These are phyloP conservation scores for Globodera rostochiensis DNA, from an alignment of 1,140 invertebrate genomes.

Conservation along the genomic window DNA sequence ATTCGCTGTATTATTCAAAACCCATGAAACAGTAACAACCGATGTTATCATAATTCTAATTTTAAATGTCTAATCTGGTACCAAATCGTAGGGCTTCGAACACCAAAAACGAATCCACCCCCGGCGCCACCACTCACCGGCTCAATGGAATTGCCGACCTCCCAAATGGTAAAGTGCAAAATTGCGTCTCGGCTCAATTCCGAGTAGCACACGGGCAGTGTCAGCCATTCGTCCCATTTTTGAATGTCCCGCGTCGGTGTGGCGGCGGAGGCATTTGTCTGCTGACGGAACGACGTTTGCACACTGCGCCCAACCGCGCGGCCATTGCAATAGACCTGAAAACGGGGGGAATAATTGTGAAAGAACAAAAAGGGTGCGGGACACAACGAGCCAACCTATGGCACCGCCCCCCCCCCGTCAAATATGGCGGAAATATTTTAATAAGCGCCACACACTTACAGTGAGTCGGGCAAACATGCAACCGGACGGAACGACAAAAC, in stretches of 20 bases:
- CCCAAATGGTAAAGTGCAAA: slow-evolving; percentile 88
- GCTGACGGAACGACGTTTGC: slow-evolving; percentile 79
- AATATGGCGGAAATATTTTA: too few species aligned
- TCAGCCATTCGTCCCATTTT: slow-evolving; percentile 97
- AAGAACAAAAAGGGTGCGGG: background rate
- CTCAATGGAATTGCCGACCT: slow-evolving; percentile 81
- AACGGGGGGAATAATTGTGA: slow-evolving; percentile 71
- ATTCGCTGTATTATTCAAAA: too few species aligned
- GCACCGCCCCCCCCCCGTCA: too few species aligned
- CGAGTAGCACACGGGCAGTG: slow-evolving; percentile 84
- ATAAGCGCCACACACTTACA: slow-evolving; percentile 19
- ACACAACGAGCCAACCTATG: background rate
- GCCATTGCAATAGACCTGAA: slow-evolving; percentile 83
- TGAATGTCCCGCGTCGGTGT: slow-evolving; percentile 46
- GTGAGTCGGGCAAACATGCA: slow-evolving; percentile 46
- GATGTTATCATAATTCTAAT: too few species aligned
- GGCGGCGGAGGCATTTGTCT: background rate
- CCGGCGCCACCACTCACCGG: slow-evolving; percentile 77
- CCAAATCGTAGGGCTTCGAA: too few species aligned
- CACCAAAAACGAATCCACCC: too few species aligned
- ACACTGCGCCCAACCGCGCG: slow-evolving; percentile 83
- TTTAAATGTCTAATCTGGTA: too few species aligned
- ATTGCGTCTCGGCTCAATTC: slow-evolving; percentile 86
- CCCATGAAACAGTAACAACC: too few species aligned
- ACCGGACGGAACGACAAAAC: slow-evolving; percentile 32